phyloP scores from a whole-genome alignment of 1,140 invertebrate genomes.

The Anastrepha ludens region DNA sequence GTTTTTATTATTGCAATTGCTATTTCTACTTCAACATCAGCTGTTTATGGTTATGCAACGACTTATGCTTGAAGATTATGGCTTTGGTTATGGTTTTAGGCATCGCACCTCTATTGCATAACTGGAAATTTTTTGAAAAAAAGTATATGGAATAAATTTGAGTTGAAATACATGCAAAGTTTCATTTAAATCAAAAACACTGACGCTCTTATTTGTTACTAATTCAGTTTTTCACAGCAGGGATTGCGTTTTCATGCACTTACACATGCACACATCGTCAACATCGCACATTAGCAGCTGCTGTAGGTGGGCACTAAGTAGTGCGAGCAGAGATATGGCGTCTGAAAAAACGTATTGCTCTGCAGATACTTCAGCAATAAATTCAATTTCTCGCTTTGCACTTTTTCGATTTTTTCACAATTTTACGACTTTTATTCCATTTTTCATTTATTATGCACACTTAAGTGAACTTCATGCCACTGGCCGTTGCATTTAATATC shows the following conservation, averaged over 20 bases:
- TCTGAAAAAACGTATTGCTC: background rate
- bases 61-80: too few species aligned
- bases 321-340: background rate
- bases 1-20: too few species aligned
- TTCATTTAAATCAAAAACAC: too few species aligned
- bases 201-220: too few species aligned
- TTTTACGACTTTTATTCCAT: slow-evolving; percentile 48
- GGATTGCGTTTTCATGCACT: background rate
- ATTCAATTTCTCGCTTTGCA: slow-evolving; percentile 38
- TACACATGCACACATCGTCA: background rate
- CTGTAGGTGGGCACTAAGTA: background rate
- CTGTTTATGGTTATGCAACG: too few species aligned
- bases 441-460: slow-evolving; percentile 49
- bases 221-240: too few species aligned
- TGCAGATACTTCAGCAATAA: slow-evolving; percentile 10
- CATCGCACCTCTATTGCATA: too few species aligned
- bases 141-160: too few species aligned
- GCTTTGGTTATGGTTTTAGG: too few species aligned
- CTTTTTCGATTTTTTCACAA: background rate
- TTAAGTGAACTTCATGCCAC: slow-evolving; percentile 18
- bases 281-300: background rate
- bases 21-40: too few species aligned
- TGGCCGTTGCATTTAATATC: slow-evolving; percentile 2
- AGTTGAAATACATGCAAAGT: too few species aligned
- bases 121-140: too few species aligned